Percentiles rank a stretch among this genome's conserved stretches.
phyloP scores from a whole-genome alignment of 2,113 vertebrate genomes.

The Halcyon senegalensis region DNA sequence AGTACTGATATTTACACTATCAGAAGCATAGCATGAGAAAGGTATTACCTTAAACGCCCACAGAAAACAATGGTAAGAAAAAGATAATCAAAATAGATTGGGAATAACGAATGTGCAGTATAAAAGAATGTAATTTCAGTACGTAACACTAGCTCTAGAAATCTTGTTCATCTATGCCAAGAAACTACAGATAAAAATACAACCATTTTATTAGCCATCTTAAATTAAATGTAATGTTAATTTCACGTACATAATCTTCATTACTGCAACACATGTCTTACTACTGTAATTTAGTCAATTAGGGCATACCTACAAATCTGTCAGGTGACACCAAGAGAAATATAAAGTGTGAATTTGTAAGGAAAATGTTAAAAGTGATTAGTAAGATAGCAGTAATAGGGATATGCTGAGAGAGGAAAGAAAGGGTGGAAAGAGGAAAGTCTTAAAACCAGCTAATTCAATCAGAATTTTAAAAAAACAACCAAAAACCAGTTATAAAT shows the following conservation, averaged over 20 bases:
- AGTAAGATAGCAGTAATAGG: not conserved
- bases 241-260: constrained; percentile 50
- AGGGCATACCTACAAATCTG: constrained; percentile 42
- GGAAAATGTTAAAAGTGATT: not conserved
- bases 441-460: not conserved
- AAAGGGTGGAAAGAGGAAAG: not conserved
- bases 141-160: not conserved
- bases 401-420: not conserved
- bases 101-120: not conserved
- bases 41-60: not conserved
- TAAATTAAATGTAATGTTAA: constrained; percentile 60
- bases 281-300: constrained; percentile 37
- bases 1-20: not conserved
- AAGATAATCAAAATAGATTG: not conserved
- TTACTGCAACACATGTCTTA: constrained; percentile 25
- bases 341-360: not conserved
- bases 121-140: not conserved
- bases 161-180: not conserved
- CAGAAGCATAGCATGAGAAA: not conserved
- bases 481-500: not conserved
- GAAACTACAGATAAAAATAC: constrained; percentile 34
- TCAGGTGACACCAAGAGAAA: constrained; percentile 33
- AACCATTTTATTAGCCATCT: constrained; percentile 46
- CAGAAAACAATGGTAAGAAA: not conserved
- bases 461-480: not conserved